These are phyloP conservation scores for Drosophila mettleri DNA, from an alignment of 2,888 invertebrate genomes.

Conservation along the genomic window DNA sequence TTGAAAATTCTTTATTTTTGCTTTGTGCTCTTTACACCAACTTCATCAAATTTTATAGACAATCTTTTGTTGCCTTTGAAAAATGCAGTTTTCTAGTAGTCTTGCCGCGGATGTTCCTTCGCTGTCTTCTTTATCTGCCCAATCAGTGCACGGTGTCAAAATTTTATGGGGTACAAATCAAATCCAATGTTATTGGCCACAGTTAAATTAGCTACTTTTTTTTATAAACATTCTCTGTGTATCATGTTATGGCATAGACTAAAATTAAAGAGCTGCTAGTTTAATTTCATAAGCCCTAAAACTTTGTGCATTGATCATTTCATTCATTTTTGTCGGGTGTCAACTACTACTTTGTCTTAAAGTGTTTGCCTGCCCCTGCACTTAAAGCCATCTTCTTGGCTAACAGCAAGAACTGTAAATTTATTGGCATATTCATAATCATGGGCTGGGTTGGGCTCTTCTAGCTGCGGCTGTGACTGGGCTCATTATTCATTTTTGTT, in stretches of 20 bases:
- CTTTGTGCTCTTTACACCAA: not conserved
- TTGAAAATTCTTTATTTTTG: no score
- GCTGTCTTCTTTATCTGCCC: not conserved
- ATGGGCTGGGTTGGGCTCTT: conserved; percentile 9
- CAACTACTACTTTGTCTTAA: conserved; percentile 3
- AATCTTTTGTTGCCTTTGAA: not conserved
- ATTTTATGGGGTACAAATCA: no score
- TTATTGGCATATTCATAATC: conserved; percentile 16
- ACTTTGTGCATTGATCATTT: not conserved
- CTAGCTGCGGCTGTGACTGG: conserved; percentile 1
- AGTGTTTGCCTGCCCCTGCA: not conserved
- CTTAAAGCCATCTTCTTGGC: not conserved
- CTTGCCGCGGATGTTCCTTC: not conserved
- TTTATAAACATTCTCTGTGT: no score
- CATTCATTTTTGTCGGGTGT: conserved; percentile 28
- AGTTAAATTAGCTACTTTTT: no score
- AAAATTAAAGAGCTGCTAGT: no score
- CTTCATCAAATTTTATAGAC: not conserved
- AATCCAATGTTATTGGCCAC: no score
- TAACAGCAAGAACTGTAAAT: conserved; percentile 34
- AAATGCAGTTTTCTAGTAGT: not conserved
- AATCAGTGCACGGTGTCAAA: no score
- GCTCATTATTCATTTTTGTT: conserved; percentile 71
- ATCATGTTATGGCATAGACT: no score
- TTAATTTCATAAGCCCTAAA: not conserved